Percentiles rank a stretch among this genome's conserved stretches.
These are phyloP conservation scores for Sphaerodactylus townsendi DNA, from an alignment of 2,113 vertebrate genomes.

Conservation along the genomic window DNA sequence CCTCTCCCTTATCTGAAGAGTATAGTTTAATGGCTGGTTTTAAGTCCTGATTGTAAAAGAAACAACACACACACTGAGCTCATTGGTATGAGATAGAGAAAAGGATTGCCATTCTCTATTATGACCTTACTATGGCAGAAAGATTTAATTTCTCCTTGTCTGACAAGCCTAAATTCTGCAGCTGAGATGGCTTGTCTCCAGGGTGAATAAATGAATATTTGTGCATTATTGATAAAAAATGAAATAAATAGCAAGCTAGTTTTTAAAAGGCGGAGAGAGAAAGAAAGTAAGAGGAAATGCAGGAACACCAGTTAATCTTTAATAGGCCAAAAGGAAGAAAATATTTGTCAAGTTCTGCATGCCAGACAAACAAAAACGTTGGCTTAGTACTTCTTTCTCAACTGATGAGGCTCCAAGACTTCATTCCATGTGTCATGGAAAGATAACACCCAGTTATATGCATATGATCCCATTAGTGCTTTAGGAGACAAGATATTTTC, in stretches of 20 bases:
- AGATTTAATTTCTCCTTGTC: constrained; percentile 29
- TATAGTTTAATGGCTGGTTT: background rate
- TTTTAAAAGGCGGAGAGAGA: background rate
- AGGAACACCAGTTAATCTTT: constrained; percentile 17
- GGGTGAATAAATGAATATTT: constrained; percentile 32
- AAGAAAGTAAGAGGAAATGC: background rate
- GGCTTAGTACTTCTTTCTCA: constrained; percentile 48
- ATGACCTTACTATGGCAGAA: constrained; percentile 31
- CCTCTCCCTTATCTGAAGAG: background rate
- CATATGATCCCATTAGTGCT: constrained; percentile 60
- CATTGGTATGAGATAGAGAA: background rate
- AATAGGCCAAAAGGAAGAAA: constrained; percentile 51
- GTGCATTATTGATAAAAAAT: constrained; percentile 27
- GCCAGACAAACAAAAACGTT: constrained; percentile 41
- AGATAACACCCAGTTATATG: constrained; percentile 49
- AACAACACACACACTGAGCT: background rate
- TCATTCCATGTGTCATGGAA: constrained; percentile 62
- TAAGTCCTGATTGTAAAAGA: background rate
- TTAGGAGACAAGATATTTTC: constrained; percentile 45
- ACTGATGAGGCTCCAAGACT: constrained; percentile 54
- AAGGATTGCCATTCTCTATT: background rate
- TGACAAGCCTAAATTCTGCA: background rate
- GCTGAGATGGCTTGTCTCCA: background rate
- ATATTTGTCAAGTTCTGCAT: constrained; percentile 31
- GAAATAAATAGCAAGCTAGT: constrained; percentile 40